Conservation (phyloP, 2,113 vertebrate species). For the Saguinus midas region DNA sequence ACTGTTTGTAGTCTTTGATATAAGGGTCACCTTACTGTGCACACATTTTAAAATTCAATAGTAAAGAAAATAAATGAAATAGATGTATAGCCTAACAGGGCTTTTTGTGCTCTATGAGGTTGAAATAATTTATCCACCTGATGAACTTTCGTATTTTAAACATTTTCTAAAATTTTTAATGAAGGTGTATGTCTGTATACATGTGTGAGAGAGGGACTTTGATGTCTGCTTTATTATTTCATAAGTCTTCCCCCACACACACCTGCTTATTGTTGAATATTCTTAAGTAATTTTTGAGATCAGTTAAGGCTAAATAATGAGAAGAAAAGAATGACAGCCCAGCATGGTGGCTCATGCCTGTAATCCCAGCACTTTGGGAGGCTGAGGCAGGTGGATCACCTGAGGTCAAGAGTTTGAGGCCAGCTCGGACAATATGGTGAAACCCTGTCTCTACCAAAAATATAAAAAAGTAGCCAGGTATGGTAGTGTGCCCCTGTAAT, state of each 20-base stretch:
- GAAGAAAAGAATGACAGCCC: neutral
- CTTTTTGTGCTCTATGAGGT: neutral
- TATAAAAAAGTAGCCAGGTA: too few species aligned
- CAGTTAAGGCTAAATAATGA: neutral
- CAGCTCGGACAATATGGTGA: too few species aligned
- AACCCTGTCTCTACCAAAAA: too few species aligned
- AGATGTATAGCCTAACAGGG: neutral
- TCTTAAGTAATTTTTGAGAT: neutral
- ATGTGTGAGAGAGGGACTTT: neutral
- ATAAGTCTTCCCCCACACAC: neutral
- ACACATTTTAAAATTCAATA: conserved; percentile 50
- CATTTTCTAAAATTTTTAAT: conserved; percentile 21
- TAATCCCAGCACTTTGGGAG: too few species aligned
- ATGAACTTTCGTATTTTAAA: neutral
- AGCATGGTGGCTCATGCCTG: too few species aligned
- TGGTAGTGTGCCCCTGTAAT: too few species aligned
- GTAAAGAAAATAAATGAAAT: conserved; percentile 7
- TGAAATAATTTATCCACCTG: neutral
- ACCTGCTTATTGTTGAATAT: neutral
- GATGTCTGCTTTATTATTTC: neutral
- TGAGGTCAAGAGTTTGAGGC: too few species aligned
- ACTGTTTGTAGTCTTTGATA: conserved; percentile 61
- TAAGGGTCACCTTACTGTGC: conserved; percentile 52
- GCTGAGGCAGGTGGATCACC: too few species aligned
- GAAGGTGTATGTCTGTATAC: neutral